Evolutionary conservation across 2,113 vertebrate species (phyloP), one percentile per base, ranked within the genome.

Genomic region (Centropristis striata): DNA sequence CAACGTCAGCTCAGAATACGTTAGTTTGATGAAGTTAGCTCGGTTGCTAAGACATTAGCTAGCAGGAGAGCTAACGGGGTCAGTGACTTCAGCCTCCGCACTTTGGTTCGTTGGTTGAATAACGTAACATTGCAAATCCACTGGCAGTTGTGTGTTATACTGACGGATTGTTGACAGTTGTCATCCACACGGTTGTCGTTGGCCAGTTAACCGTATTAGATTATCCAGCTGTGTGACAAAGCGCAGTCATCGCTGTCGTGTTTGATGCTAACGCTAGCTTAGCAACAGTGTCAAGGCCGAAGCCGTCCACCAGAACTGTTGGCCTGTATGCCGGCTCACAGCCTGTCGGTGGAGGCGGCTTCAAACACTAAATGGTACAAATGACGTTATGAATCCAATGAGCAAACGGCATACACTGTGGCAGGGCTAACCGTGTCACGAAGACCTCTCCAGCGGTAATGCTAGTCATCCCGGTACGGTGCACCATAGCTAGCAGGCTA

Each of bases 181-280:
- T 75, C 74, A 73, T 71, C 27, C 23, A 28, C 49, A 42, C 20
- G 18, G 37, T 42, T 65, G 53, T 70, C 23, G 53, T 37, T 11
- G 14, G n/a, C 2, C 65, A 5, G 70, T 37, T 55, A 21, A 12
- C 27, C 2, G 51, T 28, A 13, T 15, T 7, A 39, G 12, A 47
- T 37, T 49, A 67, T n/a, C 66, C 50, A 44, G 54, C 36, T 63
- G 64, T 41, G 54, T 78, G 77, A 81, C 91, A 91, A 94, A 94
- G 90, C 92, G 75, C 72, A 92, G 88, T 93, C 88, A 91, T 83
- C 39, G 87, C 86, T 84, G 72, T 85, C 83, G 79, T 87, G 75
- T 81, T 78, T 75, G 25, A 58, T 63, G 89, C 92, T 92, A 89
- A 61, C 41, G 41, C 59, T 93, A 92, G 89, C 91, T 74, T 90